Percentiles rank a stretch among this genome's conserved stretches.
Conservation (phyloP, 1,140 invertebrate species). For the Hycleus cichorii region DNA sequence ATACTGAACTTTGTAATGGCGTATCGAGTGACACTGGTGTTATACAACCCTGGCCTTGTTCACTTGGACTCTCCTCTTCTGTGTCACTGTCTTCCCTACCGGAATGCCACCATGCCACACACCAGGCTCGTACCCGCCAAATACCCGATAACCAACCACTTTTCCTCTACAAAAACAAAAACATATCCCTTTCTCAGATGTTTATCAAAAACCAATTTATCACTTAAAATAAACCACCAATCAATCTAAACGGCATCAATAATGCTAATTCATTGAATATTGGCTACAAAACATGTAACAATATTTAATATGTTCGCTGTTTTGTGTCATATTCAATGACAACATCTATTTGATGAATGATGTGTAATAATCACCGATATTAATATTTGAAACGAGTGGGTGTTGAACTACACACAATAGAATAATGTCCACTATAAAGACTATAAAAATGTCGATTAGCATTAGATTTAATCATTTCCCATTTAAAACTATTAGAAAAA, state of each 20-base stretch:
- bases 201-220: too few species aligned
- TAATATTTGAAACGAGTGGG: not conserved
- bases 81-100: slow-evolving; percentile 72
- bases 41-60: slow-evolving; percentile 64
- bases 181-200: not conserved
- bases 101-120: slow-evolving; percentile 79
- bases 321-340: too few species aligned
- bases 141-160: slow-evolving; percentile 28
- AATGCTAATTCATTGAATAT: too few species aligned
- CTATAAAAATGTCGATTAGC: too few species aligned
- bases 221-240: too few species aligned
- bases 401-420: not conserved
- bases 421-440: not conserved
- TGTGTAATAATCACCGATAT: not conserved
- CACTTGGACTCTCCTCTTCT: slow-evolving; percentile 55
- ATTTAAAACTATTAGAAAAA: too few species aligned
- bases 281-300: too few species aligned
- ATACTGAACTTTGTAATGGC: slow-evolving; percentile 72
- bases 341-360: not conserved
- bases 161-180: slow-evolving; percentile 11
- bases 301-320: too few species aligned
- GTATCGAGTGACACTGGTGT: slow-evolving; percentile 82
- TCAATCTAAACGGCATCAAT: too few species aligned
- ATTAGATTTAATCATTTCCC: too few species aligned
- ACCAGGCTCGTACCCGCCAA: slow-evolving; percentile 60